These are phyloP conservation scores for Leptopilina clavipes DNA, from an alignment of 1,140 invertebrate species.

Conservation along the genomic window DNA sequence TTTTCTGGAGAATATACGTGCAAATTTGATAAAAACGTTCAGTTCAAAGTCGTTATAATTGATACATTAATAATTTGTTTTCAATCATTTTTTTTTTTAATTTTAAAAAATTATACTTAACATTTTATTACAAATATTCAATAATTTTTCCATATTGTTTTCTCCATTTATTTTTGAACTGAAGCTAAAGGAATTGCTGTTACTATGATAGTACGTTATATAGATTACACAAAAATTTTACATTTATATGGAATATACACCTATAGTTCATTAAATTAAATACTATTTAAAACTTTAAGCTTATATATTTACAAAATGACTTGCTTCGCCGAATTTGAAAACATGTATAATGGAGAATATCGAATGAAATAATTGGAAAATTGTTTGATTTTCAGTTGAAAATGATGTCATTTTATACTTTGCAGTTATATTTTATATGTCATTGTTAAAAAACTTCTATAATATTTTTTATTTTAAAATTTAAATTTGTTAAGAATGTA, in stretches of 20 bases:
- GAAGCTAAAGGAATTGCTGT: conserved; percentile 23
- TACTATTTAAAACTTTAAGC: not conserved
- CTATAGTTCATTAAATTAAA: not conserved
- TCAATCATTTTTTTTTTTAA: no score
- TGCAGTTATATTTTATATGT: no score
- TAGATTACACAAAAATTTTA: not conserved
- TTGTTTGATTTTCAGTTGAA: not conserved
- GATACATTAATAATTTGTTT: no score
- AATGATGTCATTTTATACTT: not conserved
- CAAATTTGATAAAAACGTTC: no score
- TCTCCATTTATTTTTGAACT: no score
- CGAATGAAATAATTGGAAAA: not conserved
- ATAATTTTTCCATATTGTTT: no score
- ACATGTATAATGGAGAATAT: not conserved
- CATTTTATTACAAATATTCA: no score
- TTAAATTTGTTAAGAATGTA: no score
- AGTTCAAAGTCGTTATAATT: no score
- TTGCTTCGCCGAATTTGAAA: conserved; percentile 3
- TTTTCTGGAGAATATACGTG: no score
- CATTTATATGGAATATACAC: conserved; percentile 14
- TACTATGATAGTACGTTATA: not conserved
- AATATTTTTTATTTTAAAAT: not conserved
- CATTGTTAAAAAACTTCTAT: no score
- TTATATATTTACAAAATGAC: not conserved
- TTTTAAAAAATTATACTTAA: no score